Evolutionary conservation across 2,797 vertebrate genomes (phyloP).

Genomic region (Antennarius maculatus): DNA sequence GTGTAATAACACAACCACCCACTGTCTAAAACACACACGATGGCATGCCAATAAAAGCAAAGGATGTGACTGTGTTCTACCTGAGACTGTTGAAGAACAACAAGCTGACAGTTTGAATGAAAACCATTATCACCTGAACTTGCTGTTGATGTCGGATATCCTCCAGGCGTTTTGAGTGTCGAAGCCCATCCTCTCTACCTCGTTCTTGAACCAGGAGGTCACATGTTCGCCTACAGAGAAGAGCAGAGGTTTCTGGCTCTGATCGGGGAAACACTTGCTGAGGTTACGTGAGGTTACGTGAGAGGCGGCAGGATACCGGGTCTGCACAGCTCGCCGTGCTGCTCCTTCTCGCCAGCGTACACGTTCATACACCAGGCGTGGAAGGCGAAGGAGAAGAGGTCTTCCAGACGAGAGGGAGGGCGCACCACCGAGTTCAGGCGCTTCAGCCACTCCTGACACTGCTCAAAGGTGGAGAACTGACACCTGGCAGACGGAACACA

Average conservation of each 20-base stretch:
- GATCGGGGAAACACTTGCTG: background rate
- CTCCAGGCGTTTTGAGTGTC: conserved; percentile 98
- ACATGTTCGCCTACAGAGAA: conserved; percentile 90
- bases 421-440: conserved; percentile 85
- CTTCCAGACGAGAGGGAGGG: conserved; percentile 91
- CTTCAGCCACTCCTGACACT: conserved; percentile 97
- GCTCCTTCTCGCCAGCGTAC: conserved; percentile 94
- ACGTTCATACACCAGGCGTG: conserved; percentile 97
- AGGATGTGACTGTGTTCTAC: conserved; percentile 16
- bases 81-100: conserved; percentile 16
- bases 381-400: conserved; percentile 97
- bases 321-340: conserved; percentile 92
- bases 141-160: conserved; percentile 98
- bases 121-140: conserved; percentile 87
- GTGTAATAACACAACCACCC: conserved; percentile 61
- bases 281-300: background rate
- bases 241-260: conserved; percentile 51
- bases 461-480: conserved; percentile 95
- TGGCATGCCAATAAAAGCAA: conserved; percentile 41
- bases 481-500: conserved; percentile 82
- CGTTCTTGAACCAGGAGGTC: conserved; percentile 94
- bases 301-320: conserved; percentile 83
- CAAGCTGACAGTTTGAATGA: conserved; percentile 30
- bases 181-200: conserved; percentile 97
- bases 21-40: conserved; percentile 34